Percentiles rank a stretch among this genome's conserved stretches.
Evolutionary conservation across 2,888 invertebrate genomes (phyloP).

Genomic region (Girardia tigrina): DNA sequence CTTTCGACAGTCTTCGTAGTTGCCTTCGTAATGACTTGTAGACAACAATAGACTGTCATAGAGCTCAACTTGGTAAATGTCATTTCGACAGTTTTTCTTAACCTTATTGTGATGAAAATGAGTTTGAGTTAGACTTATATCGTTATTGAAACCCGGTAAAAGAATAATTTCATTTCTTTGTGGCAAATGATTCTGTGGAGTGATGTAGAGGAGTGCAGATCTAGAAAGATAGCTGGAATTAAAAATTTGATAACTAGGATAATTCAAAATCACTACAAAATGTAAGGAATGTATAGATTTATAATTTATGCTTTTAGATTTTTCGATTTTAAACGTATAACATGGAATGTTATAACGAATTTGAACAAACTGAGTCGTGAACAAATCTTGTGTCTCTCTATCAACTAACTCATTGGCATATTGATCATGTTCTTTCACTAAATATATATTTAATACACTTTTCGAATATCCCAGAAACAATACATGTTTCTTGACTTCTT

Average conservation of each 20-base stretch:
- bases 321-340: constrained; percentile 26
- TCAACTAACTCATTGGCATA: neutral
- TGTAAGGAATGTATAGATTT: neutral
- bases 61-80: constrained; percentile 26
- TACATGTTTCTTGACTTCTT: neutral
- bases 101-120: neutral
- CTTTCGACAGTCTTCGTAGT: constrained; percentile 30
- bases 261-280: constrained; percentile 18
- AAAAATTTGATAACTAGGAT: constrained; percentile 18
- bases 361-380: constrained; percentile 24
- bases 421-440: neutral
- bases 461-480: neutral
- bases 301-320: neutral
- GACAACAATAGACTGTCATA: constrained; percentile 7
- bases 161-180: neutral
- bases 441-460: neutral
- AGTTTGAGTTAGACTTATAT: neutral
- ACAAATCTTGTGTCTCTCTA: neutral
- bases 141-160: constrained; percentile 32
- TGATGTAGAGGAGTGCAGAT: constrained; percentile 16
- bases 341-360: constrained; percentile 29
- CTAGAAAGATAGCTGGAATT: constrained; percentile 29
- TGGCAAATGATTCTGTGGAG: constrained; percentile 13
- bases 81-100: constrained; percentile 28
- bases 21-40: constrained; percentile 17